Base-by-base conservation (phyloP, 2,113 vertebrate genomes). In the Mustela nigripes region DNA sequence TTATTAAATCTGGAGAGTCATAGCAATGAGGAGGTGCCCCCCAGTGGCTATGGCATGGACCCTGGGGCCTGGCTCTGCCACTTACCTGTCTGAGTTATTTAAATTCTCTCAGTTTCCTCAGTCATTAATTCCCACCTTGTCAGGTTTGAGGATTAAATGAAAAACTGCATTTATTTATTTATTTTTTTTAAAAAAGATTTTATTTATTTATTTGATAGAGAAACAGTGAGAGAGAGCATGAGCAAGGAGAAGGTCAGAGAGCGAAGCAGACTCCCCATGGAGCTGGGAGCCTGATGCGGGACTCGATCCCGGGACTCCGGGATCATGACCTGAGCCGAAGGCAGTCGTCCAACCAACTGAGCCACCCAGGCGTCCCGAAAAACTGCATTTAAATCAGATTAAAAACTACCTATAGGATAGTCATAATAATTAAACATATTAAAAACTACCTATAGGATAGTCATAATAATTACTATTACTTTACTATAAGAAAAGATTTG, bases 91-190 rank as follows among this genome's bases (percentile, higher is more conserved):
- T 39, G 28, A 81, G n/a, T 48, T 85, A 82, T 28, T 62, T 83
- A 71, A 86, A 24, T 81, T 86, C 56, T 94, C 15, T 60, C 5
- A 33, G 60, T 65, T 95, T 92, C 28, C 18, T 83, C 22, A 48
- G 11, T 71, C 87, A 84, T 24, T 19, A 83, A n/a, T 88, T 89
- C 56, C 22, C 6, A 86, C 22, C 53, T 83, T n/a, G 11, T 24
- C 88, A 53, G 24, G 6, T 87, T 74, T 92, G 80, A 94, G 63
- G 36, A 67, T 60, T 85, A 78, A 93, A 82, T 53, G 58, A 91
- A 33, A n/a, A 87, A 87, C 7, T 88, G 0, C 19, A 65, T 65
- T 96, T 85, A 91, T 36, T 96, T 85, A 91, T 36, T 36, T 36
- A 36, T 36, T 36, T 36, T 36, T 36, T 36, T 36, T 36, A 36